Evolutionary conservation across 2,888 invertebrate species (phyloP), one percentile per base, ranked within the genome.

Genomic region (Platerodrilus igneus): DNA sequence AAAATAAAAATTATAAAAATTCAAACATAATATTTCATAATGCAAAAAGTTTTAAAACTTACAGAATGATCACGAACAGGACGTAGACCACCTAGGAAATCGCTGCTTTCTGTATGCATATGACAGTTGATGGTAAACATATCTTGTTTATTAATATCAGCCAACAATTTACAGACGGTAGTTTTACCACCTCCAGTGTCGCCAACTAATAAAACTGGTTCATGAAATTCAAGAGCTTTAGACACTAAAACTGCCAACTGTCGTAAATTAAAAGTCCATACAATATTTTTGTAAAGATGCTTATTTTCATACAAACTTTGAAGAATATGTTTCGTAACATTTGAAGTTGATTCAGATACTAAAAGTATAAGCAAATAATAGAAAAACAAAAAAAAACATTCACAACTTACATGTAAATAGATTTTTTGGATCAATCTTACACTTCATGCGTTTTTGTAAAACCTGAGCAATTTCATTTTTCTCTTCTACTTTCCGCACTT

Each of bases 171-270:
- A 56, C 94, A 95, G 3, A 96, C 79, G 0, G 95, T 95, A 0
- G 97, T 97, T 73, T 97, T 97, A 0, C 97, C 97, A 61, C 95
- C 92, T 0, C 95, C 99, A 1, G 99, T 99, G 62, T 96, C 95
- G 6, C 99, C 99, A 1, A 99, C 93, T 23, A 99, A 70, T 27
- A 99, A 68, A 1, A 96, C 87, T 0, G 99, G 97, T 65, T 99
- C 99, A 53, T 86, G 78, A 59, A 92, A 97, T 50, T 83, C 78
- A 52, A 93, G 77, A 0, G 95, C 89, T 69, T 95, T 90, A 1
- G 79, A 81, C 2, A 85, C 81, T 9, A 87, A 63, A 9, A 87
- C 81, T 0, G 85, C 86, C 63, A 86, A 74, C 55, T 84, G 73
- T 33, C 92, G 76, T 86, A 96, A 88, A 57, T 88, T 89, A 51